Percentiles rank a stretch among this genome's conserved stretches.
phyloP scores from a whole-genome alignment of 2,888 invertebrate genomes.

The Hirtodrosophila histrioides region DNA sequence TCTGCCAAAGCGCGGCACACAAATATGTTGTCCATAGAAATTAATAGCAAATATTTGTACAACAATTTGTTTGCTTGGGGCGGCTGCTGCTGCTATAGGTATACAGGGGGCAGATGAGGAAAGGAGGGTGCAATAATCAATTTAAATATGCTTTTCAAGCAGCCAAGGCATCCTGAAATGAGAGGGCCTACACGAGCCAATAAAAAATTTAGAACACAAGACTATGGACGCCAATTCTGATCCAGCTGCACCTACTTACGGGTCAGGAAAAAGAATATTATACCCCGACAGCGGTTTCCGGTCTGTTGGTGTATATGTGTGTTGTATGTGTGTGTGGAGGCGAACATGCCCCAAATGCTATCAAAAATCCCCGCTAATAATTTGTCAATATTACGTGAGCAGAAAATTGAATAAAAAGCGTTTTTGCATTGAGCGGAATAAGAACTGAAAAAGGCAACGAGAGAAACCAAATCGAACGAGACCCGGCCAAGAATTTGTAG shows the following conservation, averaged over 20 bases:
- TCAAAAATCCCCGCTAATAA: constrained; percentile 81
- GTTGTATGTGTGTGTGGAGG: constrained; percentile 16
- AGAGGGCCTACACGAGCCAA: constrained; percentile 21
- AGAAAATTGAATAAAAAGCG: constrained; percentile 81
- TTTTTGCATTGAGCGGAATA: constrained; percentile 66
- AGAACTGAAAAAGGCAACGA: constrained; percentile 9
- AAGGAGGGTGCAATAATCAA: constrained; percentile 59
- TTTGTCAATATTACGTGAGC: constrained; percentile 83
- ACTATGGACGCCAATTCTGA: constrained; percentile 41
- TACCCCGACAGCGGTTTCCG: constrained; percentile 39
- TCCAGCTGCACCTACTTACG: constrained; percentile 63
- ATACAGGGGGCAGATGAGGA: background rate
- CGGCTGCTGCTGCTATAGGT: background rate
- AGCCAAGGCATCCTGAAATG: constrained; percentile 16
- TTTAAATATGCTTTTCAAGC: constrained; percentile 63
- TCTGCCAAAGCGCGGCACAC: constrained; percentile 27
- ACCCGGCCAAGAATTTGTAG: constrained; percentile 38
- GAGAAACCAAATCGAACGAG: constrained; percentile 20
- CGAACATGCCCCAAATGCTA: constrained; percentile 48
- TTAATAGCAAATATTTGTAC: constrained; percentile 78
- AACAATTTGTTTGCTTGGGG: constrained; percentile 65
- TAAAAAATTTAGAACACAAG: constrained; percentile 59
- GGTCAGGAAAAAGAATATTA: constrained; percentile 22
- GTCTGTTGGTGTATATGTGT: constrained; percentile 9
- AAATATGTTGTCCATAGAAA: constrained; percentile 66